Percentiles rank a stretch among this genome's conserved stretches.
Conservation (phyloP, 2,113 vertebrate species). For the Progne subis region DNA sequence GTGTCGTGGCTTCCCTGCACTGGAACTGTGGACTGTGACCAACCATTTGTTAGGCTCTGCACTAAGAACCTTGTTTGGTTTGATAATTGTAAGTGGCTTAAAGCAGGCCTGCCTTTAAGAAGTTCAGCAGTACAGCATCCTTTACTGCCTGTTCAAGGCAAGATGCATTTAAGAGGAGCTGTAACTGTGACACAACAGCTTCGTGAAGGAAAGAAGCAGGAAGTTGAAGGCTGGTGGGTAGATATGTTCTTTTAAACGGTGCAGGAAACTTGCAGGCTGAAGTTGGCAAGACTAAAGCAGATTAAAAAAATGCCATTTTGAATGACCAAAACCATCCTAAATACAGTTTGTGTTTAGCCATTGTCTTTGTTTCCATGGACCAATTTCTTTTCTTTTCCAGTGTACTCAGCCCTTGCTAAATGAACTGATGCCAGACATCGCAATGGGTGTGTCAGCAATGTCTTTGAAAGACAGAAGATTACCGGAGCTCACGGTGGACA, state of each 20-base stretch:
- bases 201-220: neutral
- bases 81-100: neutral
- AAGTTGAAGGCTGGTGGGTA: neutral
- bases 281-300: neutral
- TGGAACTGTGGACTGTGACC: neutral
- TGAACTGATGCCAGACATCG: conserved; percentile 97
- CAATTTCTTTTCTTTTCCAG: conserved; percentile 72
- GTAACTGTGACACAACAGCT: neutral
- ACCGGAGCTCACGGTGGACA: conserved; percentile 86
- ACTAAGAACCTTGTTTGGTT: neutral
- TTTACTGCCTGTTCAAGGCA: neutral
- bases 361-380: neutral
- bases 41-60: neutral
- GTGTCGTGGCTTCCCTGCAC: rapidly evolving
- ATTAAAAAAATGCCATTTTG: neutral
- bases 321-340: neutral
- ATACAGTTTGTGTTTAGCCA: neutral
- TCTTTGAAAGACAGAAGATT: conserved; percentile 91
- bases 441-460: conserved; percentile 93
- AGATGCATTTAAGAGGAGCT: neutral
- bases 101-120: neutral
- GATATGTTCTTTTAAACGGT: neutral
- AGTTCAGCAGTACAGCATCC: neutral
- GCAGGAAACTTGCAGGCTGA: neutral
- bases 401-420: conserved; percentile 89